Evolutionary conservation across 1,140 invertebrate species (phyloP).

Genomic region (Orius insidiosus): DNA sequence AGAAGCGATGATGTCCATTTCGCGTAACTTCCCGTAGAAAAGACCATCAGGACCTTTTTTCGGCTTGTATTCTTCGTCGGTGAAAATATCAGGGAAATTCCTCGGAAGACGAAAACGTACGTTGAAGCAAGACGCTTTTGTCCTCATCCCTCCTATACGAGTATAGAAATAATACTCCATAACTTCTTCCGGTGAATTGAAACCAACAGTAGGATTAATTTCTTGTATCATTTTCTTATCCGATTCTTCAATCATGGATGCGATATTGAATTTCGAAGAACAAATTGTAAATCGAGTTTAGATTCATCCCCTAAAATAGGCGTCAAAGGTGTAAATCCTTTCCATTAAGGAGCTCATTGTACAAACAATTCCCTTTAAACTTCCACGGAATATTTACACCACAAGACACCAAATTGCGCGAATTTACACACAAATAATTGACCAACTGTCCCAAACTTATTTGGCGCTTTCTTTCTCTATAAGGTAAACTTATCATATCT

Average conservation of each 20-base stretch:
- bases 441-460: too few relatives aligned
- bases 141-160: neutral
- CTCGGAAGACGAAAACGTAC: neutral
- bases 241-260: neutral
- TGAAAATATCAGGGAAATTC: conserved; percentile 6
- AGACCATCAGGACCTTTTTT: neutral
- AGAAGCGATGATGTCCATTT: neutral
- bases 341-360: neutral
- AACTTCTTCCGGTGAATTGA: neutral
- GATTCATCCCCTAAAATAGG: neutral
- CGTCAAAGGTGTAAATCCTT: neutral
- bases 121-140: neutral
- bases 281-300: neutral
- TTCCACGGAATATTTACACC: neutral
- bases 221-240: neutral
- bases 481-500: conserved; percentile 3
- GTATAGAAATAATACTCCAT: neutral
- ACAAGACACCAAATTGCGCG: neutral
- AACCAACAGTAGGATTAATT: neutral
- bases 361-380: neutral
- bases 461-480: neutral
- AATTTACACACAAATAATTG: too few relatives aligned
- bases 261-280: neutral
- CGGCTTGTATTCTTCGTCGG: neutral
- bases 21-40: neutral